Percentiles rank a stretch among this genome's conserved stretches.
phyloP scores from a whole-genome alignment of 2,888 invertebrate species.

The Sinodicranocentrus sp. region DNA sequence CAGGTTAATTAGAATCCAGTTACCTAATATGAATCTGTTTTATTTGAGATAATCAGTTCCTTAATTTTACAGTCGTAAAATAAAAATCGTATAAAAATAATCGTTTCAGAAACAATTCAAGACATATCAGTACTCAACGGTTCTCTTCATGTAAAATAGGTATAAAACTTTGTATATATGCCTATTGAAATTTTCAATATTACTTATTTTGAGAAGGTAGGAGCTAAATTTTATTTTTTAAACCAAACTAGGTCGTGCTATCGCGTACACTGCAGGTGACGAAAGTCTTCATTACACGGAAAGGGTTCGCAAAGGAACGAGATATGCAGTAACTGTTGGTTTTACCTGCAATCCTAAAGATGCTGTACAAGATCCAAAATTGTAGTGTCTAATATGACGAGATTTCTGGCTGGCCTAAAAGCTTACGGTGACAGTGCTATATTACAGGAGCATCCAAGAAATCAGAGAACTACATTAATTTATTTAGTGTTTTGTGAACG shows the following conservation, averaged over 20 bases:
- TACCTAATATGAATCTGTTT: too few species aligned
- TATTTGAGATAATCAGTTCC: too few species aligned
- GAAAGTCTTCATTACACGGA: slow-evolving; percentile 93
- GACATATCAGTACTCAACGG: slow-evolving; percentile 91
- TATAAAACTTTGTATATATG: slow-evolving; percentile 87
- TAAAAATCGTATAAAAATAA: neutral
- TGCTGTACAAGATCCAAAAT: slow-evolving; percentile 64
- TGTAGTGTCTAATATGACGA: too few species aligned
- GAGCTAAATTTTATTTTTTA: slow-evolving; percentile 77
- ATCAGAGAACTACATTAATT: too few species aligned
- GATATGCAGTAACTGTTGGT: slow-evolving; percentile 91
- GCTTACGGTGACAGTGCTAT: too few species aligned
- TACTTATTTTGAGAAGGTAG: too few species aligned
- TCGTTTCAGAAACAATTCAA: slow-evolving; percentile 86
- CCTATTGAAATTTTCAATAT: too few species aligned
- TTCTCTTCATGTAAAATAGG: slow-evolving; percentile 89
- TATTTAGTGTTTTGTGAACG: too few species aligned
- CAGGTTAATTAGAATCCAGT: too few species aligned
- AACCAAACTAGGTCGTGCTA: slow-evolving; percentile 83
- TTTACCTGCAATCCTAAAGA: slow-evolving; percentile 88
- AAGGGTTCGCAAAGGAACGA: slow-evolving; percentile 85
- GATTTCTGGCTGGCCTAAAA: too few species aligned
- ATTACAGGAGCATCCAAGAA: too few species aligned
- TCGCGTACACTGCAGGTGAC: slow-evolving; percentile 91
- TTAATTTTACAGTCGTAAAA: neutral